These are phyloP conservation scores for Callithrix jacchus DNA, from an alignment of 2,113 vertebrate species.

Conservation along the genomic window DNA sequence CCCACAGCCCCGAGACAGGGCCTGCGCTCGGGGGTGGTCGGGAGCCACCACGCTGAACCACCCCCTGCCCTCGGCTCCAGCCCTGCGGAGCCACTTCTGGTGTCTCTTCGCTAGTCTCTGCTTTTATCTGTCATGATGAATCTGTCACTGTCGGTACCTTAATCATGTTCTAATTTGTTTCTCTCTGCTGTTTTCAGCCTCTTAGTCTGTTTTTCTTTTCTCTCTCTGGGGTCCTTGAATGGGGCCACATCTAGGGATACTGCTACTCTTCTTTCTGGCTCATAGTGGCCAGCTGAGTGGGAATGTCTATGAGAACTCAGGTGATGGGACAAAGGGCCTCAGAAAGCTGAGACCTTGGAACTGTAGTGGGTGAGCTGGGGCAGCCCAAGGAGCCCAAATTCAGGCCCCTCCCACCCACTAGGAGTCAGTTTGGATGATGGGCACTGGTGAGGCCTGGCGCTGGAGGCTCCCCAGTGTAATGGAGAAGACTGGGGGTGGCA, in stretches of 20 bases:
- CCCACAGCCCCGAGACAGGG: slow-evolving; percentile 64
- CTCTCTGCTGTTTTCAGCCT: background rate
- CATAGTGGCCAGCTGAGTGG: background rate
- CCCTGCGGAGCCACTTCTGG: background rate
- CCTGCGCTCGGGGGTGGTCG: slow-evolving; percentile 57
- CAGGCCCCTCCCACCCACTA: background rate
- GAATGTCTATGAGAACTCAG: background rate
- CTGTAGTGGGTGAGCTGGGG: background rate
- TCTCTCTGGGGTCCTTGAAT: background rate
- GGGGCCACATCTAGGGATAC: background rate
- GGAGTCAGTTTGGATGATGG: background rate
- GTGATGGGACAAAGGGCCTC: background rate
- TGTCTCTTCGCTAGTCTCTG: background rate
- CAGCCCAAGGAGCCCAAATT: background rate
- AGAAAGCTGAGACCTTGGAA: background rate
- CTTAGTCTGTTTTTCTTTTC: background rate
- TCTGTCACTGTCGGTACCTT: background rate
- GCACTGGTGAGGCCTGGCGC: background rate
- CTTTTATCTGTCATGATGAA: background rate
- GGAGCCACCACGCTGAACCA: background rate
- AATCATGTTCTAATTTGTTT: background rate
- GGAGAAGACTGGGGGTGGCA: background rate
- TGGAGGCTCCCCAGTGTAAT: background rate
- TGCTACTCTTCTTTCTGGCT: background rate
- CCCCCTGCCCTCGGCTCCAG: background rate